Base-by-base conservation (phyloP, 2,888 invertebrate species). In the Cyrtodaria siliqua region DNA sequence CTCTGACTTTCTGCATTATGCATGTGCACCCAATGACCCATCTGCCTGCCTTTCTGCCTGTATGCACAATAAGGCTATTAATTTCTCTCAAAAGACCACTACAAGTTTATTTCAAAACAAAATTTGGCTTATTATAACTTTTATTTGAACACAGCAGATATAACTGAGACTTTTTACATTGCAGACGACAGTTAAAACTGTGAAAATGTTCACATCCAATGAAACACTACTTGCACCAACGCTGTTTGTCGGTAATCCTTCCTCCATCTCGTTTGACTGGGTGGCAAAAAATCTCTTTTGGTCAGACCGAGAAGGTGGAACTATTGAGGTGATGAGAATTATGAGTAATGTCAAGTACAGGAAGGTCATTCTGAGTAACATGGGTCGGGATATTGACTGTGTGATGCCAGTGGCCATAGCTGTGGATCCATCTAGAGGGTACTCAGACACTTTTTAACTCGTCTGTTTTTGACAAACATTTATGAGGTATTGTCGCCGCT, bases 181-280 rank as follows among this genome's bases (percentile, higher is more conserved):
- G 0, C 70, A 81, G 79, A 72, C 77, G 3, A 64, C 77, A 9
- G 57, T 85, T 1, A 74, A 62, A 50, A 56, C 42, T 23, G 18
- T 74, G 23, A 55, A 67, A n/a, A 50, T 79, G 42, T 97, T 98
- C 61, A 18, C 64, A 1, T 64, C 57, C 0, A 60, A 71, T 18
- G 63, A 74, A 52, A 12, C 49, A 0, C n/a, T 69, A 24, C 56
- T 81, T 29, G 61, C 61, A 16, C 77, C 80, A 9, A 71, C 80
- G 1, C 63, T 57, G 9, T 84, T 87, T 60, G 64, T 98, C 9
- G 98, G 98, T 0, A 96, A 97, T 0, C 97, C 98, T 0, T 96
- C 97, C 40, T 95, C 97, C 0, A 95, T 99, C 47, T 98, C 99
- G 0, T 97, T 98, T 90, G 99, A 99, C 92, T 99, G 99, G 99